Conservation (phyloP, 1,140 invertebrate genomes). For the Drosophila obscura region DNA sequence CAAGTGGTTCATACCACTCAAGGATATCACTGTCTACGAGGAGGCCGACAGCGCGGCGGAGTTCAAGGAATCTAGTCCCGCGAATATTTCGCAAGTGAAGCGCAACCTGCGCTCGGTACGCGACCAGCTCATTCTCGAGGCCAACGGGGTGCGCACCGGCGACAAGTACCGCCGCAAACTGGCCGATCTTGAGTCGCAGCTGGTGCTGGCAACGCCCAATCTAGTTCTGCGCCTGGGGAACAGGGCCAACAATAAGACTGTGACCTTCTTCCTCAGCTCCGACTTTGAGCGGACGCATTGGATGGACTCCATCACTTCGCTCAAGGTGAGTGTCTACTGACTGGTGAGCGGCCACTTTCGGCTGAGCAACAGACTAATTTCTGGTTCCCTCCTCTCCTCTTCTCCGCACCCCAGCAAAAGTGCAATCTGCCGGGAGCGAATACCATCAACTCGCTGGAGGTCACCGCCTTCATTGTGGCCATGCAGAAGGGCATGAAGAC, state of each 20-base stretch:
- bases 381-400: not conserved
- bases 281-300: conserved; percentile 97
- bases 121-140: conserved; percentile 91
- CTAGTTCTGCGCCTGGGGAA: conserved; percentile 91
- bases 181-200: conserved; percentile 93
- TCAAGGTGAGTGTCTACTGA: conserved; percentile 46
- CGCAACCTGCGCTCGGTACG: conserved; percentile 93
- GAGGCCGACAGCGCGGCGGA: conserved; percentile 88
- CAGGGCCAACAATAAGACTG: conserved; percentile 87
- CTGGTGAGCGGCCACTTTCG: not conserved
- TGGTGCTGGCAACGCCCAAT: conserved; percentile 95
- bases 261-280: conserved; percentile 95
- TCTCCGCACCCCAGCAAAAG: conserved; percentile 65
- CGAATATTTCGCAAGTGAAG: conserved; percentile 93
- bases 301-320: conserved; percentile 94
- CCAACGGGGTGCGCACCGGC: conserved; percentile 87
- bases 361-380: not conserved
- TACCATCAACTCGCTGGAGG: conserved; percentile 90
- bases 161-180: conserved; percentile 95
- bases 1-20: conserved; percentile 95
- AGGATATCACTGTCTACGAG: conserved; percentile 87
- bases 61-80: conserved; percentile 87
- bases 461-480: conserved; percentile 94
- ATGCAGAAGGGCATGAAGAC: conserved; percentile 93
- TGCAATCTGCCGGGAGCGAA: conserved; percentile 86